phyloP scores from a whole-genome alignment of 2,113 vertebrate species.

The Syrmaticus mikado region DNA sequence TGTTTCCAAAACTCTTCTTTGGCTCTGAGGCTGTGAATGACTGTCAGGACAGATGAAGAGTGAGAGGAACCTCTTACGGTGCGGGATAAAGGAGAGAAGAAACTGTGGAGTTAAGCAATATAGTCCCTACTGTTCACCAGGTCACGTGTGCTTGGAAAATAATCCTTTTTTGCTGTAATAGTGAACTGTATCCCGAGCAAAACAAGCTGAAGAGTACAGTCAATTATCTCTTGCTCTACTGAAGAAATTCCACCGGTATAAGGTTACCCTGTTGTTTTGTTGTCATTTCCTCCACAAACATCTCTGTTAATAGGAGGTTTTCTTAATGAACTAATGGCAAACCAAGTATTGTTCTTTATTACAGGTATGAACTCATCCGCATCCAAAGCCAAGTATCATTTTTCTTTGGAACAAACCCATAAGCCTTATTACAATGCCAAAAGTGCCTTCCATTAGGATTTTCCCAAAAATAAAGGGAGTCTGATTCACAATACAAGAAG shows the following conservation, averaged over 20 bases:
- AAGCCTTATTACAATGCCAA: neutral
- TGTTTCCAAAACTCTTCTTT: neutral
- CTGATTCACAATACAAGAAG: neutral
- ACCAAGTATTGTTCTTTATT: neutral
- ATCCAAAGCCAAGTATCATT: neutral
- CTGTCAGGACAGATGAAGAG: neutral
- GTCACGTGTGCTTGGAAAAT: accelerated
- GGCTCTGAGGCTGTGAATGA: accelerated
- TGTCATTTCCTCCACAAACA: neutral
- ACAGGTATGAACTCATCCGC: neutral
- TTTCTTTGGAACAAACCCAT: neutral
- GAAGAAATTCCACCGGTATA: neutral
- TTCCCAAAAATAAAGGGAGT: neutral
- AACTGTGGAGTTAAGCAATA: neutral
- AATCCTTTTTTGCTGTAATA: accelerated
- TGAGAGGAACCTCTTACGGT: neutral
- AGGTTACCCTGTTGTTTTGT: neutral
- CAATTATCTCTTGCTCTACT: neutral
- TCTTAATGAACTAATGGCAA: neutral
- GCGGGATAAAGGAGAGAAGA: neutral
- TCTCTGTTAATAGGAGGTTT: neutral
- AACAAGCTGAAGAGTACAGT: neutral
- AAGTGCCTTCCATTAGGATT: neutral
- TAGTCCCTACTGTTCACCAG: neutral
- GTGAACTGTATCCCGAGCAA: neutral